phyloP scores from a whole-genome alignment of 2,797 vertebrate species.

The Hirundo rustica region DNA sequence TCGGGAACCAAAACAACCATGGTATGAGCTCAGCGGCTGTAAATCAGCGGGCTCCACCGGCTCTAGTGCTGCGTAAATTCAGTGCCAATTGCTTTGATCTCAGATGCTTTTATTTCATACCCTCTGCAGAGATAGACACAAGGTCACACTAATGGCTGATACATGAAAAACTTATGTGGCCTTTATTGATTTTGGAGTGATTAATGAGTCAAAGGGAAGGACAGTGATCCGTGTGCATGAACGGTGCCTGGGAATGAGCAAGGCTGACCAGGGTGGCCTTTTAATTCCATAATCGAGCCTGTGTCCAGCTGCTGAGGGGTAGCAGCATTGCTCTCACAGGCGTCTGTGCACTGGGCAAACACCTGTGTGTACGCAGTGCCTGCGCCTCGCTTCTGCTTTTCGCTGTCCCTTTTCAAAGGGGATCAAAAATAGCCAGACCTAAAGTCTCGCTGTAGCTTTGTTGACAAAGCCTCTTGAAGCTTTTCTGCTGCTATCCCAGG shows the following conservation, averaged over 20 bases:
- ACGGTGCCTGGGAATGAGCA: neutral
- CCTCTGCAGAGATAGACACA: constrained; percentile 28
- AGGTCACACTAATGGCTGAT: constrained; percentile 48
- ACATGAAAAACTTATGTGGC: constrained; percentile 23
- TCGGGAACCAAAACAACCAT: neutral
- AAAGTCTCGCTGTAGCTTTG: neutral
- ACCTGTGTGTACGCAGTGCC: neutral
- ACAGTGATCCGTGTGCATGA: neutral
- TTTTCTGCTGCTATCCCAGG: neutral
- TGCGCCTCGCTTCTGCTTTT: accelerated
- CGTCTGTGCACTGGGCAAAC: neutral
- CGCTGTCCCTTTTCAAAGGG: neutral
- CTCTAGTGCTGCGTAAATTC: neutral
- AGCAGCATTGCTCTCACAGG: neutral
- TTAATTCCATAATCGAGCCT: neutral
- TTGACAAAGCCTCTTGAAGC: neutral
- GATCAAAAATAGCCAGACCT: neutral
- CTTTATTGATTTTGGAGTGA: constrained; percentile 37
- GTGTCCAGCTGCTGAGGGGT: neutral
- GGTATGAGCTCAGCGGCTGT: constrained; percentile 42
- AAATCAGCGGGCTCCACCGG: neutral
- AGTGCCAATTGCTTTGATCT: constrained; percentile 45
- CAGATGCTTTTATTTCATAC: neutral
- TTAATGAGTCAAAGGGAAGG: constrained; percentile 14
- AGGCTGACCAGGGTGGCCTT: neutral